Evolutionary conservation across 2,797 vertebrate species (phyloP).

Genomic region (Amniataba percoides): DNA sequence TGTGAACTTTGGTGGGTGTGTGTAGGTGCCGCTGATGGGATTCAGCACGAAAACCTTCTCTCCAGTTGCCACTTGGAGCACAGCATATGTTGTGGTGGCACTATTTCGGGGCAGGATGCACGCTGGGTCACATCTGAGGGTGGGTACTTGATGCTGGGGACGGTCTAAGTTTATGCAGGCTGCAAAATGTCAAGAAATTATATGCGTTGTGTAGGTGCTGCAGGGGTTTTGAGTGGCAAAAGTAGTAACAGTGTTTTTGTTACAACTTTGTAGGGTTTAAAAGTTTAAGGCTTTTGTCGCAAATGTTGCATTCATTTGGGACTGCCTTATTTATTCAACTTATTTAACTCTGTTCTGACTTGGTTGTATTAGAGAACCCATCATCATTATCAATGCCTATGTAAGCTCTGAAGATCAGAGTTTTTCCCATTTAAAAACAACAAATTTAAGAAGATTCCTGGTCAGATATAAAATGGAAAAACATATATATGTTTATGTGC

Average conservation of each 20-base stretch:
- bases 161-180: neutral
- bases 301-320: too few species aligned
- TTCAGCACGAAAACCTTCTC: slow-evolving; percentile 36
- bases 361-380: neutral
- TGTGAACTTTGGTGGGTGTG: slow-evolving; percentile 70
- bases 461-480: neutral
- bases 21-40: slow-evolving; percentile 59
- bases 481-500: too few species aligned
- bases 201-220: neutral
- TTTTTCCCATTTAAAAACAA: neutral
- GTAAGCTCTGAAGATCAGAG: neutral
- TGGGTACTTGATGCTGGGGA: neutral
- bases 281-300: too few species aligned
- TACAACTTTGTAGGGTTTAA: neutral
- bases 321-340: neutral
- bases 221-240: neutral
- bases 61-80: slow-evolving; percentile 34
- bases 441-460: neutral
- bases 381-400: neutral
- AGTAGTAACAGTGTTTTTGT: neutral
- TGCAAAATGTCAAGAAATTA: neutral
- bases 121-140: neutral
- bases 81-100: slow-evolving; percentile 9
- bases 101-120: neutral
- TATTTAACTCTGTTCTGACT: neutral